phyloP scores from a whole-genome alignment of 2,888 invertebrate species.

The Tetragonula carbonaria region DNA sequence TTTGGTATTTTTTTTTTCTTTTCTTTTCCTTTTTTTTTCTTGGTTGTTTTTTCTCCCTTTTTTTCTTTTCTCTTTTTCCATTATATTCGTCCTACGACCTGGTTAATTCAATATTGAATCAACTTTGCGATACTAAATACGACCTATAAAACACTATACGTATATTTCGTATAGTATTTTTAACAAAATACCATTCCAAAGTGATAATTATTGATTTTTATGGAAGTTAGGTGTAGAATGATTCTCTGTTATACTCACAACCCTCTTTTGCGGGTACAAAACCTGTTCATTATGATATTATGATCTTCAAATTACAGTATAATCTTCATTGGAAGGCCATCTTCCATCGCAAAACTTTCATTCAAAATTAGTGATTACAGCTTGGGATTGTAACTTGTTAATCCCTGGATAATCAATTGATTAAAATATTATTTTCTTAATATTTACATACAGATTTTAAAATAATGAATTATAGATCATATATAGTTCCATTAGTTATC shows the following conservation, averaged over 20 bases:
- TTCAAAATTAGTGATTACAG: neutral
- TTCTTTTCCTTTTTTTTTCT: neutral
- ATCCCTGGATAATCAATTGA: neutral
- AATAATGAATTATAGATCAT: no score
- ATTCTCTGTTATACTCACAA: neutral
- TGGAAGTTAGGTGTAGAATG: neutral
- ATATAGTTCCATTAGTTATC: no score
- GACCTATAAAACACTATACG: neutral
- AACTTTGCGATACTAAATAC: neutral
- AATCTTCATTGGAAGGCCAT: no score
- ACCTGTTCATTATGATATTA: neutral
- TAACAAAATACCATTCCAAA: neutral
- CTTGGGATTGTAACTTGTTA: neutral
- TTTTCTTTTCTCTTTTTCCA: neutral
- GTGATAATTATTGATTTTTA: neutral
- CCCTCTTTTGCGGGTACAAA: neutral
- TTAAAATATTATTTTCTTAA: neutral
- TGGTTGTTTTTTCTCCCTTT: neutral
- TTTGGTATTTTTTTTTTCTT: slow-evolving; percentile 18
- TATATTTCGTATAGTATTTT: neutral
- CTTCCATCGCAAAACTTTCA: no score
- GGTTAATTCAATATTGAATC: slow-evolving; percentile 12
- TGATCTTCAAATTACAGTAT: no score
- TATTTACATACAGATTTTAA: no score
- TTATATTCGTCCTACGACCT: neutral